Percentiles rank a stretch among this genome's conserved stretches.
These are phyloP conservation scores for Hipposideros armiger DNA, from an alignment of 2,113 vertebrate species.

Conservation along the genomic window DNA sequence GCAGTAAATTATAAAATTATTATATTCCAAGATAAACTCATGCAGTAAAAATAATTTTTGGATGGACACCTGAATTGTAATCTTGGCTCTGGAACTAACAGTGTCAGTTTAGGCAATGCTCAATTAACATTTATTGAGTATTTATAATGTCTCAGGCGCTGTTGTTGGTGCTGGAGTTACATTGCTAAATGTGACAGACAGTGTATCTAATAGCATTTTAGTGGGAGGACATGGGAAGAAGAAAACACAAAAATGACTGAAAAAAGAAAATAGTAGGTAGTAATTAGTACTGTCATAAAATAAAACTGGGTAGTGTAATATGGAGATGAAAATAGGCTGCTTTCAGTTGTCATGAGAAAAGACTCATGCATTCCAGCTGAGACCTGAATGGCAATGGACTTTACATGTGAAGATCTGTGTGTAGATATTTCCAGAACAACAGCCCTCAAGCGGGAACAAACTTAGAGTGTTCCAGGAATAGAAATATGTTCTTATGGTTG, in stretches of 20 bases:
- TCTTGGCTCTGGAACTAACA: neutral
- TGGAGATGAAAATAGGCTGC: neutral
- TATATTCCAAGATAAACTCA: neutral
- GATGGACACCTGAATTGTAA: neutral
- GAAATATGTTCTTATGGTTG: neutral
- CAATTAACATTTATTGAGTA: neutral
- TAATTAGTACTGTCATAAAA: slow-evolving; percentile 1
- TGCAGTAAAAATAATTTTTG: neutral
- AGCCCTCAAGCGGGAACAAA: neutral
- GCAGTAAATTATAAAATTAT: neutral
- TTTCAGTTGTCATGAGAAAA: neutral
- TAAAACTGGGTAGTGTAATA: neutral
- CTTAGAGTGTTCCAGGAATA: neutral
- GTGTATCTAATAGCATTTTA: neutral
- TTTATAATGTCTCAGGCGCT: neutral
- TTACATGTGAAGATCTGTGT: neutral
- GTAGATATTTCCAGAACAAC: neutral
- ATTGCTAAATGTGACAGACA: neutral
- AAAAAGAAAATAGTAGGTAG: neutral
- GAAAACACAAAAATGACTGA: neutral
- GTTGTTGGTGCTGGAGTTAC: neutral
- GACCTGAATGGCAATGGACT: neutral
- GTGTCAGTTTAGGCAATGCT: neutral
- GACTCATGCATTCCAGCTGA: neutral
- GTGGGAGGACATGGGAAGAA: neutral